Conservation (phyloP, 2,888 invertebrate species). For the Trilocha varians region DNA sequence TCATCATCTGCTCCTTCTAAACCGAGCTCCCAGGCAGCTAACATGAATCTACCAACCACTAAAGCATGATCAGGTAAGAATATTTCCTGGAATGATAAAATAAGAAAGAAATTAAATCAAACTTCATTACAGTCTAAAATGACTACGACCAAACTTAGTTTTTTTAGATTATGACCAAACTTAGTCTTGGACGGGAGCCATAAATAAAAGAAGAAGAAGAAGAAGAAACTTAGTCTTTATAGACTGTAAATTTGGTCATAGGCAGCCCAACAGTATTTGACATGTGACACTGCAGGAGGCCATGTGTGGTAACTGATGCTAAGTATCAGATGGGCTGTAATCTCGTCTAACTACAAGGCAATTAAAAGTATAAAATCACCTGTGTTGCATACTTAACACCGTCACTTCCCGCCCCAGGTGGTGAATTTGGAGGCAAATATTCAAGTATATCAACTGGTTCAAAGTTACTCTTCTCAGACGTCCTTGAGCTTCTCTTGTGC, state of each 20-base stretch:
- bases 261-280: no score
- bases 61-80: slow-evolving; percentile 89
- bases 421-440: slow-evolving; percentile 71
- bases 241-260: no score
- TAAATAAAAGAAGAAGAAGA: no score
- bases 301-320: not conserved
- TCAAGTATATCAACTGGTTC: slow-evolving; percentile 75
- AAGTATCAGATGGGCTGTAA: not conserved
- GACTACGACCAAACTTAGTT: no score
- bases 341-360: not conserved
- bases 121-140: no score
- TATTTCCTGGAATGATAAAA: slow-evolving; percentile 76
- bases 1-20: slow-evolving; percentile 88
- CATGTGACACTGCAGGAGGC: no score
- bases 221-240: no score
- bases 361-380: slow-evolving; percentile 23
- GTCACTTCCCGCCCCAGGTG: slow-evolving; percentile 64
- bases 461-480: slow-evolving; percentile 73
- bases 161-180: no score
- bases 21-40: slow-evolving; percentile 92
- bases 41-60: slow-evolving; percentile 85
- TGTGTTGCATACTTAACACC: slow-evolving; percentile 66
- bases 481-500: slow-evolving; percentile 69
- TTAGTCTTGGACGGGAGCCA: no score
- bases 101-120: no score